These are phyloP conservation scores for Aegypius monachus DNA, from an alignment of 2,113 vertebrate genomes.

Conservation along the genomic window DNA sequence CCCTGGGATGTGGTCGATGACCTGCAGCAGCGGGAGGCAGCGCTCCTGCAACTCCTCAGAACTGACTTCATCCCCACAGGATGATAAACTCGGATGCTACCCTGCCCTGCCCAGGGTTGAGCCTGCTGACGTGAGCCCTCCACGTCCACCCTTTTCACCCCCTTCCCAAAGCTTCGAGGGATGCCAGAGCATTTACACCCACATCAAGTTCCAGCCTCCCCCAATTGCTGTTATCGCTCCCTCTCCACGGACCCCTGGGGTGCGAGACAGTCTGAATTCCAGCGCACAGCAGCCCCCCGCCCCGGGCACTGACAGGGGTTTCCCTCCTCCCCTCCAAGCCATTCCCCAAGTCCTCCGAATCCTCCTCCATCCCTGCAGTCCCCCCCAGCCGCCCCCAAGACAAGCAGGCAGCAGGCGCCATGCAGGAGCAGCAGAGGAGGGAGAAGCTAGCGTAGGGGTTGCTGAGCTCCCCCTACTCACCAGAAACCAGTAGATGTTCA, in stretches of 20 bases:
- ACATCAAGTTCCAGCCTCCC: background rate
- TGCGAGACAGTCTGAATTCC: background rate
- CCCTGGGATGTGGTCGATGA: accelerated
- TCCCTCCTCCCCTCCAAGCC: background rate
- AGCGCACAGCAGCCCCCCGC: accelerated
- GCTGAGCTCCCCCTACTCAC: slow-evolving; percentile 72
- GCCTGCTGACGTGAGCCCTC: accelerated
- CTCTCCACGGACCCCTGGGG: accelerated
- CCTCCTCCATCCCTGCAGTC: background rate
- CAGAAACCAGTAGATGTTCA: slow-evolving; percentile 99
- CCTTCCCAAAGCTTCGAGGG: background rate
- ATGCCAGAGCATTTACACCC: background rate
- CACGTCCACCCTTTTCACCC: background rate
- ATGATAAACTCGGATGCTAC: accelerated
- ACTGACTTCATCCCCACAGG: accelerated
- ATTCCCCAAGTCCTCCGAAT: accelerated
- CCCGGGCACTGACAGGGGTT: accelerated
- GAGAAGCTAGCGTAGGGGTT: background rate
- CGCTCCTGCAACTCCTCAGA: accelerated
- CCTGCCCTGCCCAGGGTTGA: background rate
- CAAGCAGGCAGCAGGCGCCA: background rate
- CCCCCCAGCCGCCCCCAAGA: background rate
- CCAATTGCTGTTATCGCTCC: accelerated
- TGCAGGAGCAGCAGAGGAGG: background rate
- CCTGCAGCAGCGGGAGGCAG: background rate